phyloP scores from a whole-genome alignment of 2,797 vertebrate species.

The Bovichtus diacanthus region DNA sequence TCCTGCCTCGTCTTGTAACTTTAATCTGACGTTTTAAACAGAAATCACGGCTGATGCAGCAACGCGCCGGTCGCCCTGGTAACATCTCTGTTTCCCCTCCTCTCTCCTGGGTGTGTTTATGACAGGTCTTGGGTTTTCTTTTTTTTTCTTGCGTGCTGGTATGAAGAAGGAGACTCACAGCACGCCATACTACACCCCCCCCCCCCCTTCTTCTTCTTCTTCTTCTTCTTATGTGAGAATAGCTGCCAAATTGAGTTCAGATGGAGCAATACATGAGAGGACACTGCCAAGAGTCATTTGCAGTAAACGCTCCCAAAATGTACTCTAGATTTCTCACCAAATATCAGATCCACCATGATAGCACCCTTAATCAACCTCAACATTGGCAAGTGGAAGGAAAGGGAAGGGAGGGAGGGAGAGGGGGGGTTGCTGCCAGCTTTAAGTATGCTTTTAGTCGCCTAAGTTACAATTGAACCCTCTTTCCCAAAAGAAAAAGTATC shows the following conservation, averaged over 20 bases:
- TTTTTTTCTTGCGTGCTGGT: constrained; percentile 62
- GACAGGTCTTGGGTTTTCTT: constrained; percentile 75
- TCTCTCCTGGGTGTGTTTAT: constrained; percentile 73
- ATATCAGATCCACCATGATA: constrained; percentile 74
- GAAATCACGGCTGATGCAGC: constrained; percentile 65
- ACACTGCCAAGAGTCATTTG: constrained; percentile 81
- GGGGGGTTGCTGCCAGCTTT: constrained; percentile 56
- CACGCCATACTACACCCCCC: constrained; percentile 29
- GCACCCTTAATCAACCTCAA: constrained; percentile 79
- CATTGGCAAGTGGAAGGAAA: constrained; percentile 64
- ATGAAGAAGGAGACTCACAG: constrained; percentile 65
- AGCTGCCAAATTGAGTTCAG: constrained; percentile 84
- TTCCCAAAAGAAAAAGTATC: constrained; percentile 73
- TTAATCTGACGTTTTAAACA: constrained; percentile 63
- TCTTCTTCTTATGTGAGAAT: constrained; percentile 35
- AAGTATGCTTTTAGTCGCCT: constrained; percentile 76
- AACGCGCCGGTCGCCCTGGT: constrained; percentile 59
- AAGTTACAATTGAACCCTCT: constrained; percentile 64
- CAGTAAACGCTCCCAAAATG: constrained; percentile 78
- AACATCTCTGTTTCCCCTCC: constrained; percentile 75
- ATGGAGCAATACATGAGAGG: constrained; percentile 77
- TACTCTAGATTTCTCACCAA: constrained; percentile 76
- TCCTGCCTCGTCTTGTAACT: constrained; percentile 56
- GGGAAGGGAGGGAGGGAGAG: constrained; percentile 15
- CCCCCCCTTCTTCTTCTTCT: constrained; percentile 2